Evolutionary conservation across 2,888 invertebrate species (phyloP).

Genomic region (Auanema sp.): DNA sequence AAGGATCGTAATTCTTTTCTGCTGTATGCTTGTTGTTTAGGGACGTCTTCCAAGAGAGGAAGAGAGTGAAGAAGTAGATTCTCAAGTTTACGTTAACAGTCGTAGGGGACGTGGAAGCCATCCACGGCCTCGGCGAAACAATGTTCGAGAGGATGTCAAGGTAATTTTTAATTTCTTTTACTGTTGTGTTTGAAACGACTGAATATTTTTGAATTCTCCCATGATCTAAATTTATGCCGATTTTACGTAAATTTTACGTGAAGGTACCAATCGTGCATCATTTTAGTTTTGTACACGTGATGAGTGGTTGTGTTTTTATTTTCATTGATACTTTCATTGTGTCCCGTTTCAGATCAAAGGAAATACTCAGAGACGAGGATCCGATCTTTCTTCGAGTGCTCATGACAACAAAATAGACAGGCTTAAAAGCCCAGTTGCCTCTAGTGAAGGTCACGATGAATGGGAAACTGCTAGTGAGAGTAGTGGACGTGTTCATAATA

Average conservation of each 20-base stretch:
- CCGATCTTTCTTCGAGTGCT: neutral
- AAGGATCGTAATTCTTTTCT: too few species aligned
- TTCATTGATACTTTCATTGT: too few species aligned
- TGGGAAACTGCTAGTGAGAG: conserved; percentile 82
- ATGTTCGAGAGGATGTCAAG: conserved; percentile 1
- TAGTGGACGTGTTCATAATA: conserved; percentile 66
- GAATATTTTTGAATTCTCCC: too few species aligned
- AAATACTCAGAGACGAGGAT: too few species aligned
- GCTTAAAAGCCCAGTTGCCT: conserved; percentile 42
- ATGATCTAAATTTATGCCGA: too few species aligned
- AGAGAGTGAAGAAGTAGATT: conserved; percentile 22
- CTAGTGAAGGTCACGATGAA: conserved; percentile 66
- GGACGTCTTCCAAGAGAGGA: conserved; percentile 1
- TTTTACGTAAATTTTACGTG: too few species aligned
- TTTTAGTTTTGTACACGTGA: too few species aligned
- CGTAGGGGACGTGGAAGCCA: neutral
- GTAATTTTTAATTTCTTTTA: too few species aligned
- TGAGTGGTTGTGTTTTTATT: too few species aligned
- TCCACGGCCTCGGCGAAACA: conserved; percentile 6
- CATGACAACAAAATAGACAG: conserved; percentile 10
- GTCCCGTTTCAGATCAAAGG: too few species aligned
- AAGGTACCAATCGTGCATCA: too few species aligned
- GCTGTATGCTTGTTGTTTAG: neutral
- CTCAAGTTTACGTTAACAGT: neutral
- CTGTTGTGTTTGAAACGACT: too few species aligned